Percentiles rank a stretch among this genome's conserved stretches.
Conservation (phyloP, 2,113 vertebrate genomes). For the Aepyceros melampus region DNA sequence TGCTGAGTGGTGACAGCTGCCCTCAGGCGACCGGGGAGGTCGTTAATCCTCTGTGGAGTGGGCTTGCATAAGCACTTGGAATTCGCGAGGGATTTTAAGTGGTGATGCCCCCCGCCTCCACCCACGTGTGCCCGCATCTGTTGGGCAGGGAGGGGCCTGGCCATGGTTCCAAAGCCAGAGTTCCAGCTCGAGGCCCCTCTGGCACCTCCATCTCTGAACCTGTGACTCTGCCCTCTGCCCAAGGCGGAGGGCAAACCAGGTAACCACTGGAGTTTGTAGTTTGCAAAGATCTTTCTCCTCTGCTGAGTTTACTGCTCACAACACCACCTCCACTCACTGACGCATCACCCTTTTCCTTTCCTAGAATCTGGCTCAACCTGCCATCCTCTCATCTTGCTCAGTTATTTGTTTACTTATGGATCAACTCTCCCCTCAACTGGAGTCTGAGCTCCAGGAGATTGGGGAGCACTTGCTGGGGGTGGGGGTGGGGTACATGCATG, state of each 20-base stretch:
- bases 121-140: not conserved
- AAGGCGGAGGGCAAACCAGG: not conserved
- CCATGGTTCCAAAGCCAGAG: not conserved
- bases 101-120: not conserved
- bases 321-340: rapidly evolving
- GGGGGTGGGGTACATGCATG: not conserved
- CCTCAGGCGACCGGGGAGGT: not conserved
- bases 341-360: too few species aligned
- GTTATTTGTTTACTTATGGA: not conserved
- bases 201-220: not conserved
- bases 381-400: not conserved
- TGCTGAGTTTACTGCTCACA: not conserved
- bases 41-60: not conserved
- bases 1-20: not conserved
- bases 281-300: not conserved
- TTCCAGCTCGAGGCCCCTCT: not conserved
- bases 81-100: constrained; percentile 5
- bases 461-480: too few species aligned
- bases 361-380: not conserved
- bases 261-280: not conserved
- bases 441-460: not conserved
- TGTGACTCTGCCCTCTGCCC: not conserved
- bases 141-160: not conserved
- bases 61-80: constrained; percentile 27
- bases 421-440: not conserved